These are phyloP conservation scores for Lineus longissimus DNA, from an alignment of 1,140 invertebrate genomes.

Conservation along the genomic window DNA sequence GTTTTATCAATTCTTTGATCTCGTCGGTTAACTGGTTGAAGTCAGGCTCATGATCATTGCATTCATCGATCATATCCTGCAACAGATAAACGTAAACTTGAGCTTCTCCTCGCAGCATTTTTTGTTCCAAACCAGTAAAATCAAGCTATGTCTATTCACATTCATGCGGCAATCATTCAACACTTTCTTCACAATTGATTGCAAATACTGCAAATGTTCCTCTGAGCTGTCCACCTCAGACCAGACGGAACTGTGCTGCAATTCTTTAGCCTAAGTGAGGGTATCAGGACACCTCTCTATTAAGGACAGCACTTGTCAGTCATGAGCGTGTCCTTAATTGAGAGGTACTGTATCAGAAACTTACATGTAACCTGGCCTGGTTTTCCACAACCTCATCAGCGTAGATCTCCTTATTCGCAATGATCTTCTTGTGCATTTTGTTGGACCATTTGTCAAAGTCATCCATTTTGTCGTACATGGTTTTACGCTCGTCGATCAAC, in stretches of 20 bases:
- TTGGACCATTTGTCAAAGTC: slow-evolving; percentile 83
- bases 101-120: neutral
- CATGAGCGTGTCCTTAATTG: neutral
- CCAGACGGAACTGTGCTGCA: no score
- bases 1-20: slow-evolving; percentile 69
- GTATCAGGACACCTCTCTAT: no score
- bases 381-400: slow-evolving; percentile 73
- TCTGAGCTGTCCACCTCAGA: no score
- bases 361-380: slow-evolving; percentile 70
- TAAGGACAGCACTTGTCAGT: no score
- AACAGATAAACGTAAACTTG: slow-evolving; percentile 11
- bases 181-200: no score
- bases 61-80: slow-evolving; percentile 43
- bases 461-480: slow-evolving; percentile 69
- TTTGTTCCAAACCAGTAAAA: neutral
- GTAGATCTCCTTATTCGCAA: slow-evolving; percentile 74
- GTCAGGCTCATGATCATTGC: slow-evolving; percentile 32
- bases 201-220: no score
- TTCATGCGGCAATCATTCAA: no score
- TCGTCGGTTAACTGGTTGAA: slow-evolving; percentile 62
- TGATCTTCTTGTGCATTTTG: slow-evolving; percentile 68
- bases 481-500: slow-evolving; percentile 61
- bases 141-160: no score
- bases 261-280: no score
- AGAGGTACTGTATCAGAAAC: neutral